Evolutionary conservation across 2,113 vertebrate species (phyloP), one percentile per base, ranked within the genome.

Genomic region (Astur gentilis): DNA sequence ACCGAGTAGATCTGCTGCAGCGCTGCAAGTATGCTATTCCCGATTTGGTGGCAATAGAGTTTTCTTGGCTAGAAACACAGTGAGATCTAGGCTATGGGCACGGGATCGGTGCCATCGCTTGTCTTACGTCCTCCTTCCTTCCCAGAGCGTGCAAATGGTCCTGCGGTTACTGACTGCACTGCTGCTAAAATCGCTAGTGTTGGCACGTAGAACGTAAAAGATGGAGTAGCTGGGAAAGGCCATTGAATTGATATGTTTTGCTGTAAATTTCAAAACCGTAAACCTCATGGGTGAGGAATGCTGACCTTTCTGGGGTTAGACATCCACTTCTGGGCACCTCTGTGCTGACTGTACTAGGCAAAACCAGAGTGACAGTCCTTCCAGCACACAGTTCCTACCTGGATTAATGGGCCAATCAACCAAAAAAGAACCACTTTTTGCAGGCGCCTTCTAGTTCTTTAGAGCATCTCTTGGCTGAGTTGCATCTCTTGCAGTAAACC

Each of bases 1-100:
- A 71, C 7, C n/a, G n/a, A 83, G 82, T 78, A 96, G 84, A 87
- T 90, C 82, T 96, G 73, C 42, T 95, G 89, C 87, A 93, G 80
- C 83, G 80, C 70, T 96, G 85, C 78, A 58, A 90, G 78, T 78
- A 27, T 71, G 38, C 67, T 66, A 29, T 90, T 89, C 75, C 81
- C 11, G 14, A 82, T 96, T 87, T 87, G 79, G 65, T 87, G 60
- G 60, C 87, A 92, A 57, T 60, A 76, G 72, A 78, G 29, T 70
- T 96, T 95, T 82, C 50, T 89, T 95, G 91, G 91, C 65, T 92
- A 82, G 83, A 91, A 93, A 62, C 49, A 18, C 19, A 36, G 44
- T 70, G 81, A 87, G 42, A 58, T 66, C 15, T 79, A 42, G 57
- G 40, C 60, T 66, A 7, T 32, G 82, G 76, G 57, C 44, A 77